A percentile compares a stretch with the other conserved stretches of the same genome.
Evolutionary conservation across 2,797 vertebrate species (phyloP).

Genomic region (Eremophila alpestris): DNA sequence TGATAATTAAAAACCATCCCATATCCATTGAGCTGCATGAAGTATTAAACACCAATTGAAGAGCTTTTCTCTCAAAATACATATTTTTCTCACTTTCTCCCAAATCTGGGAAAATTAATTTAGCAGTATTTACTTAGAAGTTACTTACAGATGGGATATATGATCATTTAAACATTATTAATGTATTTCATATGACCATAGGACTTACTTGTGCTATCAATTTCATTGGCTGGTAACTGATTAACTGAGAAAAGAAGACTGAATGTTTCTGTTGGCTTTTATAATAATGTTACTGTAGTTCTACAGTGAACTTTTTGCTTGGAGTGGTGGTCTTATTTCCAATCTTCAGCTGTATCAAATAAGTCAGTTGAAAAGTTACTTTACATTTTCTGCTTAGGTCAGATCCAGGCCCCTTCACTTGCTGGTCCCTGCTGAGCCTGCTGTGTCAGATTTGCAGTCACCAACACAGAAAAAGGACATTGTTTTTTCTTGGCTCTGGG

Average conservation of each 20-base stretch:
- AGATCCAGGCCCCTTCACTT: background rate
- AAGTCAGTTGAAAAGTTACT: background rate
- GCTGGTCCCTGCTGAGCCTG: background rate
- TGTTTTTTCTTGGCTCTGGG: background rate
- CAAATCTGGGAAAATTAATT: slow-evolving; percentile 15
- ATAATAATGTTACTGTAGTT: slow-evolving; percentile 10
- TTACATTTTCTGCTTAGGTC: background rate
- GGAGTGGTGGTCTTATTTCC: slow-evolving; percentile 70
- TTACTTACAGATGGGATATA: slow-evolving; percentile 20
- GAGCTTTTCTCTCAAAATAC: slow-evolving; percentile 10
- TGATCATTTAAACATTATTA: slow-evolving; percentile 31
- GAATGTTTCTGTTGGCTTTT: slow-evolving; percentile 48
- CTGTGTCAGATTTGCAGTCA: background rate
- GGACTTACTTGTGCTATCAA: background rate
- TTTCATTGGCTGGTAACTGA: slow-evolving; percentile 57
- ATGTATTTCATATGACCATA: background rate
- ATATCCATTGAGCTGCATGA: slow-evolving; percentile 36
- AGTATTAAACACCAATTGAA: background rate
- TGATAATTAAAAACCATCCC: background rate
- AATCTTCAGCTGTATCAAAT: background rate
- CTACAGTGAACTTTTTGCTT: slow-evolving; percentile 71
- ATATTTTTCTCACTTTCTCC: slow-evolving; percentile 42
- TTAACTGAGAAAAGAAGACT: slow-evolving; percentile 47
- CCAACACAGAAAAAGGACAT: background rate
- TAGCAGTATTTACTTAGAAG: background rate